These are phyloP conservation scores for Neocloeon triangulifer DNA, from an alignment of 1,140 invertebrate genomes.

Conservation along the genomic window DNA sequence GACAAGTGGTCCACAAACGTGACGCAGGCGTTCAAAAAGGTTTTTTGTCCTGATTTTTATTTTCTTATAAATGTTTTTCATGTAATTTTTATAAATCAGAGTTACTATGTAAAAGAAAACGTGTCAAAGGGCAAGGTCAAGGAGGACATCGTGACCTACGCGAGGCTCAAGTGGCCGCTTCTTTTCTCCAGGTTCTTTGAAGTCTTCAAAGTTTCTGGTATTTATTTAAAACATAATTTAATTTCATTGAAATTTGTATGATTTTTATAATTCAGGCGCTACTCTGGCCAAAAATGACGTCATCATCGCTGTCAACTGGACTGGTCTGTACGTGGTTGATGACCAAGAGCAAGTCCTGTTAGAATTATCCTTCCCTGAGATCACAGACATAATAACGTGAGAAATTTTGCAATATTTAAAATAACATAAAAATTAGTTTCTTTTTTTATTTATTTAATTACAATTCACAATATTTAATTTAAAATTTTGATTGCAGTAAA, in stretches of 20 bases:
- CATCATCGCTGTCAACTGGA: slow-evolving; percentile 82
- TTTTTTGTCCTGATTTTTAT: too few relatives aligned
- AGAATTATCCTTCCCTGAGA: slow-evolving; percentile 70
- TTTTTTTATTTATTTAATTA: slow-evolving; percentile 2
- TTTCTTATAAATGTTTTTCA: too few relatives aligned
- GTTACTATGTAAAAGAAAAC: slow-evolving; percentile 29
- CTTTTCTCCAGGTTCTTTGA: slow-evolving; percentile 78
- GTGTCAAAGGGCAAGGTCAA: slow-evolving; percentile 30
- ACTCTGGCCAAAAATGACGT: slow-evolving; percentile 65
- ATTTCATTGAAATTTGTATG: background rate
- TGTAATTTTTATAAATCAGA: slow-evolving; percentile 28
- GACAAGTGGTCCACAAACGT: slow-evolving; percentile 49
- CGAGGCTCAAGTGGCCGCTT: slow-evolving; percentile 82
- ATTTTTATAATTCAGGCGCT: slow-evolving; percentile 41
- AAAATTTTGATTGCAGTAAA: too few relatives aligned
- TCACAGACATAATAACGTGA: too few relatives aligned
- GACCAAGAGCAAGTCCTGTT: slow-evolving; percentile 76
- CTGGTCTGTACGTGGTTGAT: slow-evolving; percentile 73
- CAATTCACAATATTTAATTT: too few relatives aligned
- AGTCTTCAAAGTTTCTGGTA: slow-evolving; percentile 24
- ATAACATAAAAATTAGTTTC: background rate
- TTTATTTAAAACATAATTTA: too few relatives aligned
- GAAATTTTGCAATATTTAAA: slow-evolving; percentile 2
- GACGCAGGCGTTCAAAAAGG: slow-evolving; percentile 26
- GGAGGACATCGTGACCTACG: slow-evolving; percentile 76